phyloP scores from a whole-genome alignment of 2,113 vertebrate genomes.

The Nycticorax nycticorax region DNA sequence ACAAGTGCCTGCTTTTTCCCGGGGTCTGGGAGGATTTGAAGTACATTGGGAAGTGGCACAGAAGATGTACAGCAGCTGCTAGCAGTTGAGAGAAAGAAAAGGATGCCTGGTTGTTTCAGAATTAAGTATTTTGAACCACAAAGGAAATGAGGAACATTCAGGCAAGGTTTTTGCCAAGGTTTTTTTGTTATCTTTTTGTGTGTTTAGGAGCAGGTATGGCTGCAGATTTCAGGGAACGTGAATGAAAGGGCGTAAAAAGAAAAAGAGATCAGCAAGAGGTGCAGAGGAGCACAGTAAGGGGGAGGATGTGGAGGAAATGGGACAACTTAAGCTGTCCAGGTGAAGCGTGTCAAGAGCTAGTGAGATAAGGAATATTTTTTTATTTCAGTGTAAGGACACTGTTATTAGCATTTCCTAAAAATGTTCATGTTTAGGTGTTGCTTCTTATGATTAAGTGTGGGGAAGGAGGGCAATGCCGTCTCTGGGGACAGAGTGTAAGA shows the following conservation, averaged over 20 bases:
- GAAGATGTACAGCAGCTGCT: background rate
- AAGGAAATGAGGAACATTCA: background rate
- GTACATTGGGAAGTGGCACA: background rate
- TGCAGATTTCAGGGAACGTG: background rate
- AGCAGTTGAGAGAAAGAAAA: background rate
- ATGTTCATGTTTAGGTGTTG: background rate
- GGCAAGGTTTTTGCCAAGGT: background rate
- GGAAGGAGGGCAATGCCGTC: background rate
- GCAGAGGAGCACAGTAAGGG: background rate
- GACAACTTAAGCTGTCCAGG: background rate
- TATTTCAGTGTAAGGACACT: background rate
- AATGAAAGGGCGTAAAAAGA: background rate
- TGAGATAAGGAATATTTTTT: background rate
- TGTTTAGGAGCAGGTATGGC: background rate
- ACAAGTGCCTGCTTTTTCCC: background rate
- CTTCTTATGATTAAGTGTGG: background rate
- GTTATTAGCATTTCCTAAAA: background rate
- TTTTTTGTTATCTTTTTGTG: background rate
- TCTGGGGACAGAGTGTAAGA: background rate
- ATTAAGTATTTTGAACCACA: background rate
- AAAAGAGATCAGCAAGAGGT: background rate
- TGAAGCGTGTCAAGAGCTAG: background rate
- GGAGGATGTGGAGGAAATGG: background rate
- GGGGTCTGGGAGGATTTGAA: slow-evolving; percentile 24
- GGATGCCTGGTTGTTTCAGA: background rate